These are phyloP conservation scores for Thymallus thymallus DNA, from an alignment of 2,113 vertebrate genomes.

Conservation along the genomic window DNA sequence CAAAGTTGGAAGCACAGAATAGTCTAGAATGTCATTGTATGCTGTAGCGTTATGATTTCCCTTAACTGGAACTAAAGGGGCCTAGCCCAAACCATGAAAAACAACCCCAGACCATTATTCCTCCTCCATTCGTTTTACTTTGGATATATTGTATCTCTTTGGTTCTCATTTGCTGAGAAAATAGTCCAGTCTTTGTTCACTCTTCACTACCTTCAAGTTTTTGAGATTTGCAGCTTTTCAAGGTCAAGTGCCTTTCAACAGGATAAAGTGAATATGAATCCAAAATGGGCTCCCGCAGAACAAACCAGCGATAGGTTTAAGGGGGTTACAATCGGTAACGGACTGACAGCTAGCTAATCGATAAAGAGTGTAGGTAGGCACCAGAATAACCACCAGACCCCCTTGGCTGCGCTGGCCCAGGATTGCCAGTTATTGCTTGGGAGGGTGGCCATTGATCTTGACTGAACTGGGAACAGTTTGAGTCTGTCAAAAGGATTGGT, in stretches of 20 bases:
- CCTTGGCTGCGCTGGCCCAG: conserved; percentile 19
- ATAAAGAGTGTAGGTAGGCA: conserved; percentile 35
- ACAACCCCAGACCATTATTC: no score
- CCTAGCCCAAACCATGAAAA: no score
- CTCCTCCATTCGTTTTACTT: no score
- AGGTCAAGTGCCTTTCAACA: conserved; percentile 15
- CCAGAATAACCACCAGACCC: background rate
- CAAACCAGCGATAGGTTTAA: conserved; percentile 4
- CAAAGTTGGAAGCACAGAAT: no score
- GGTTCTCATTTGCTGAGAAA: background rate
- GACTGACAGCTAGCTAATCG: conserved; percentile 42
- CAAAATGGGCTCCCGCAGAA: conserved; percentile 20
- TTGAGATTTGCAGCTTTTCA: conserved; percentile 18
- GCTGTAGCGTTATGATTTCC: no score
- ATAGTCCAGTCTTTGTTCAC: background rate
- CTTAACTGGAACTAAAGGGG: no score
- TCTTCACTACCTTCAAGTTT: background rate
- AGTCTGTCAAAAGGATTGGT: conserved; percentile 16
- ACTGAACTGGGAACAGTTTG: conserved; percentile 22
- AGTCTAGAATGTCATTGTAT: no score
- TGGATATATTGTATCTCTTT: no score
- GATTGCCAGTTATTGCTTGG: conserved; percentile 24
- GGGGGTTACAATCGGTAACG: conserved; percentile 28
- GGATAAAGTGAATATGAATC: conserved; percentile 12
- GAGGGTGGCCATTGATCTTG: conserved; percentile 53